phyloP scores from a whole-genome alignment of 2,797 vertebrate species.

The Crypturellus tataupa region DNA sequence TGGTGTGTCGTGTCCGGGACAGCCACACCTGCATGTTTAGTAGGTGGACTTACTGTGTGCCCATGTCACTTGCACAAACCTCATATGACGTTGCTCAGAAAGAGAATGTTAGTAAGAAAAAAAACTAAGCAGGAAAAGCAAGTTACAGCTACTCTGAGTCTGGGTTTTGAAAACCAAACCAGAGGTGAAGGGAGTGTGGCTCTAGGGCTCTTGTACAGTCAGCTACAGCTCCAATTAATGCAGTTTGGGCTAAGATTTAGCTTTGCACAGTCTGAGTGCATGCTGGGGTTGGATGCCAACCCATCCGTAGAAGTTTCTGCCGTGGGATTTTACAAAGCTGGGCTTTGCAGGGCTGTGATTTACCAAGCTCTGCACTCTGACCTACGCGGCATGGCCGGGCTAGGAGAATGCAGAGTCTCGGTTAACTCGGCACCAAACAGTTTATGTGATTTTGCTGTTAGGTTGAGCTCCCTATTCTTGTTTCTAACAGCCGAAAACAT shows the following conservation, averaged over 20 bases:
- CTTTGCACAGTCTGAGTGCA: slow-evolving; percentile 23
- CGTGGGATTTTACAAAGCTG: slow-evolving; percentile 48
- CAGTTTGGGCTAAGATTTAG: not conserved
- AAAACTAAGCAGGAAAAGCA: not conserved
- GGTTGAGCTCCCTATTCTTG: not conserved
- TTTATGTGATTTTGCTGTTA: not conserved
- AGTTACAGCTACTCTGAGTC: not conserved
- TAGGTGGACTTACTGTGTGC: not conserved
- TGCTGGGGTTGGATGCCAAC: slow-evolving; percentile 34
- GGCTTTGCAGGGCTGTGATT: slow-evolving; percentile 27
- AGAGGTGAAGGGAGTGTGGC: not conserved
- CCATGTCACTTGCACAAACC: not conserved
- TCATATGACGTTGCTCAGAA: not conserved
- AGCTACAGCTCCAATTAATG: not conserved
- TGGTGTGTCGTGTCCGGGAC: slow-evolving; percentile 50
- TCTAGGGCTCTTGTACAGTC: not conserved
- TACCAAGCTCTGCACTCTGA: slow-evolving; percentile 32
- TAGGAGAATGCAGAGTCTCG: not conserved
- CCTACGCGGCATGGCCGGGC: slow-evolving; percentile 8
- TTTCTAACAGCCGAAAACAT: not conserved
- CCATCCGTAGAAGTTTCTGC: slow-evolving; percentile 27
- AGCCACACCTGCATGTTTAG: slow-evolving; percentile 72
- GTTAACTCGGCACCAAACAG: not conserved
- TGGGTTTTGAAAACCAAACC: not conserved
- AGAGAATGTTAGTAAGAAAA: not conserved